A percentile compares a stretch with the other conserved stretches of the same genome.
Evolutionary conservation across 2,888 invertebrate genomes (phyloP).

Genomic region (Creontiades dilutus): DNA sequence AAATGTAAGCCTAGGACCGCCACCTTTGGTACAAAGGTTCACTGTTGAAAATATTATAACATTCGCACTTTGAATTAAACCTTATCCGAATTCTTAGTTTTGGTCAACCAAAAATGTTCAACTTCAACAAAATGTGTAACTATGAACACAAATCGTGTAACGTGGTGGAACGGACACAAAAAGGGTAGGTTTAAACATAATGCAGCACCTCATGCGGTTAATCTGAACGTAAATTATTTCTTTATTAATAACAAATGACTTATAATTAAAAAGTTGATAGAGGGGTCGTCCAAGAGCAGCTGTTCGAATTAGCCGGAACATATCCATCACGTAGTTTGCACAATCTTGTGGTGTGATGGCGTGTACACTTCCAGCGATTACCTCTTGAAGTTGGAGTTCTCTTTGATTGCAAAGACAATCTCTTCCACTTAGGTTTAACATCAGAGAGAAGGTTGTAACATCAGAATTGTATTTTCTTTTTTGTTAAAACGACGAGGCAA

Average conservation of each 20-base stretch:
- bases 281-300: constrained; percentile 4
- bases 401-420: not conserved
- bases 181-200: not conserved
- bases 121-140: constrained; percentile 11
- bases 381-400: constrained; percentile 9
- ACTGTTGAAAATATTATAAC: too few relatives aligned
- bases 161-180: not conserved
- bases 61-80: not conserved
- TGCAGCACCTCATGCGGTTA: not conserved
- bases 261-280: not conserved
- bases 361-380: not conserved
- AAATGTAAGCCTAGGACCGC: too few relatives aligned
- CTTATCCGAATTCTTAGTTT: not conserved
- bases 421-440: not conserved
- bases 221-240: not conserved
- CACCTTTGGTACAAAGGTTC: too few relatives aligned
- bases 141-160: not conserved
- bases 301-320: not conserved
- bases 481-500: not conserved
- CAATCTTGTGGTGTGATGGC: not conserved
- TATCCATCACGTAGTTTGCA: constrained; percentile 20
- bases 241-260: constrained; percentile 14
- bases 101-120: not conserved
- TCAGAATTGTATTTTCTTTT: not conserved
- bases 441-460: not conserved